phyloP scores from a whole-genome alignment of 2,113 vertebrate genomes.

The Emydocephalus ijimae region DNA sequence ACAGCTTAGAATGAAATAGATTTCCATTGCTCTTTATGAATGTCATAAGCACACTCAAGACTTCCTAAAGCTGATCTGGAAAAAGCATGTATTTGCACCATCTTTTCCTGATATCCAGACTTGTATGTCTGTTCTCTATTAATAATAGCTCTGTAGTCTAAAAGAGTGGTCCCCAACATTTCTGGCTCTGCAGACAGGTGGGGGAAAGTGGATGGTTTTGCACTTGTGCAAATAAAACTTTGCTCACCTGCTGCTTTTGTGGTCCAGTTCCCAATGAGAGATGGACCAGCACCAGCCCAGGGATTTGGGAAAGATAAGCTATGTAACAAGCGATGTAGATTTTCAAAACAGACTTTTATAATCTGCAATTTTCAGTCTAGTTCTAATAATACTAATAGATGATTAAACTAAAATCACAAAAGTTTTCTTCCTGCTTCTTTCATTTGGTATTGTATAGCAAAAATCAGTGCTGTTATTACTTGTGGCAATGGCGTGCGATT shows the following conservation, averaged over 20 bases:
- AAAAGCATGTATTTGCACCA: neutral
- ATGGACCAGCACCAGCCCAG: neutral
- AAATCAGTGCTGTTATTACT: neutral
- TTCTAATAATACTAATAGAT: constrained; percentile 45
- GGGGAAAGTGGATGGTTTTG: neutral
- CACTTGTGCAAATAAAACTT: neutral
- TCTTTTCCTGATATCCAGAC: constrained; percentile 14
- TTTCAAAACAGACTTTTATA: constrained; percentile 50
- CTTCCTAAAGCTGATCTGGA: neutral
- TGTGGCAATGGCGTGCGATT: fast-evolving
- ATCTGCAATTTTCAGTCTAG: constrained; percentile 17
- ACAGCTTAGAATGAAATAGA: neutral
- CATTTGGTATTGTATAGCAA: constrained; percentile 33
- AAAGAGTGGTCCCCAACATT: neutral
- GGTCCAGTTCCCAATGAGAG: neutral
- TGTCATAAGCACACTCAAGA: neutral
- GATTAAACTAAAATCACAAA: constrained; percentile 58
- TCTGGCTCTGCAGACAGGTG: neutral
- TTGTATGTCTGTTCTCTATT: constrained; percentile 33
- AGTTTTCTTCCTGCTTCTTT: constrained; percentile 37
- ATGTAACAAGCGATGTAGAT: constrained; percentile 34
- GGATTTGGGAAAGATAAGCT: constrained; percentile 34
- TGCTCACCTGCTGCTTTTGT: neutral
- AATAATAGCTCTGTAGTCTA: neutral
- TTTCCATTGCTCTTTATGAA: neutral